These are phyloP conservation scores for Polydrusus pterygomalis DNA, from an alignment of 2,888 invertebrate species.

Conservation along the genomic window DNA sequence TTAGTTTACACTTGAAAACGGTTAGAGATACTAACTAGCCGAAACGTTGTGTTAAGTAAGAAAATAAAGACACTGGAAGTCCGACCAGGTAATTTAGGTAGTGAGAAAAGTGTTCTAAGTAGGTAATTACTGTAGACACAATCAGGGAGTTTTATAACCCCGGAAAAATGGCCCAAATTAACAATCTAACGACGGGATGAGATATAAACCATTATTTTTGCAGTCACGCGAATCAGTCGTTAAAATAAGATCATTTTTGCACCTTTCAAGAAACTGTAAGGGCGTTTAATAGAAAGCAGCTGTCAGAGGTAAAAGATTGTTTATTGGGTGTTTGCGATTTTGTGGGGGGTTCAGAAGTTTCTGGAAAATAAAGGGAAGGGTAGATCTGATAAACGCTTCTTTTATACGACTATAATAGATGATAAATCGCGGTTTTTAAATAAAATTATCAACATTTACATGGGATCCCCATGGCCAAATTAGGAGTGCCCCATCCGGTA, in stretches of 20 bases:
- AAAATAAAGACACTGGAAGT: too few species aligned
- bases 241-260: conserved; percentile 49
- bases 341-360: conserved; percentile 16
- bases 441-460: too few species aligned
- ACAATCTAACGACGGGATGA: conserved; percentile 19
- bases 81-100: too few species aligned
- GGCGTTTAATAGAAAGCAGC: conserved; percentile 48
- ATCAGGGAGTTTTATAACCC: conserved; percentile 28
- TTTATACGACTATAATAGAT: conserved; percentile 6
- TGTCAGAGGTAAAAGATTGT: conserved; percentile 42
- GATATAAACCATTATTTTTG: conserved; percentile 32
- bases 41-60: too few species aligned
- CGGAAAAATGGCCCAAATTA: conserved; percentile 42
- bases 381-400: conserved; percentile 1
- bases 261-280: conserved; percentile 48
- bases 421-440: not conserved
- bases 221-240: conserved; percentile 44
- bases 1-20: too few species aligned
- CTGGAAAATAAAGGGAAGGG: not conserved
- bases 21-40: too few species aligned
- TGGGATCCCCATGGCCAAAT: too few species aligned
- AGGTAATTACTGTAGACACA: conserved; percentile 1
- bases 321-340: conserved; percentile 43
- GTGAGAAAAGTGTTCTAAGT: not conserved
- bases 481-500: too few species aligned